These are phyloP conservation scores for Mormyrus lacerda DNA, from an alignment of 2,113 vertebrate species.

Conservation along the genomic window DNA sequence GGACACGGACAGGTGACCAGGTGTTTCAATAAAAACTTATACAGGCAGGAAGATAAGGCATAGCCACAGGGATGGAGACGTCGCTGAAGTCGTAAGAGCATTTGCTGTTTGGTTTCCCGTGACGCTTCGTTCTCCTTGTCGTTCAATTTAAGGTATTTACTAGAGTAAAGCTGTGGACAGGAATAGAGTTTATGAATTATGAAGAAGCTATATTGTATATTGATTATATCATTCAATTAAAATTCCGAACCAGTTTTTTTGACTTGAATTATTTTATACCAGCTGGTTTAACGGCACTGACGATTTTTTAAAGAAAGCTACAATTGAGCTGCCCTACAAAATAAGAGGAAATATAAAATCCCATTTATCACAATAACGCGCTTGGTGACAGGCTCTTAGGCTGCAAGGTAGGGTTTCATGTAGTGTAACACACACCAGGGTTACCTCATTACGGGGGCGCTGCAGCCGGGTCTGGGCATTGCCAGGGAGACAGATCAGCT, in stretches of 20 bases:
- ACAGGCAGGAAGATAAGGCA: neutral
- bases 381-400: neutral
- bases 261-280: neutral
- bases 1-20: neutral
- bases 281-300: neutral
- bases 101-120: neutral
- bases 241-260: neutral
- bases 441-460: neutral
- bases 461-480: neutral
- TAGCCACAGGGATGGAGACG: neutral
- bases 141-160: neutral
- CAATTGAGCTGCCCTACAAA: neutral
- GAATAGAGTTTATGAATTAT: neutral
- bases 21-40: neutral
- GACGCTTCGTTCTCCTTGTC: neutral
- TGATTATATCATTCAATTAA: neutral
- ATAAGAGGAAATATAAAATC: neutral
- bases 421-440: neutral
- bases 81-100: neutral
- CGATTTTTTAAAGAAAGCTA: conserved; percentile 6
- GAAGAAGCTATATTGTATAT: neutral
- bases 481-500: neutral
- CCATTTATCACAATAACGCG: conserved; percentile 1
- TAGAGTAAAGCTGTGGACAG: neutral
- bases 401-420: neutral